Percentiles rank a stretch among this genome's conserved stretches.
These are phyloP conservation scores for Lepidotrigona ventralis DNA, from an alignment of 1,140 invertebrate genomes.

Conservation along the genomic window DNA sequence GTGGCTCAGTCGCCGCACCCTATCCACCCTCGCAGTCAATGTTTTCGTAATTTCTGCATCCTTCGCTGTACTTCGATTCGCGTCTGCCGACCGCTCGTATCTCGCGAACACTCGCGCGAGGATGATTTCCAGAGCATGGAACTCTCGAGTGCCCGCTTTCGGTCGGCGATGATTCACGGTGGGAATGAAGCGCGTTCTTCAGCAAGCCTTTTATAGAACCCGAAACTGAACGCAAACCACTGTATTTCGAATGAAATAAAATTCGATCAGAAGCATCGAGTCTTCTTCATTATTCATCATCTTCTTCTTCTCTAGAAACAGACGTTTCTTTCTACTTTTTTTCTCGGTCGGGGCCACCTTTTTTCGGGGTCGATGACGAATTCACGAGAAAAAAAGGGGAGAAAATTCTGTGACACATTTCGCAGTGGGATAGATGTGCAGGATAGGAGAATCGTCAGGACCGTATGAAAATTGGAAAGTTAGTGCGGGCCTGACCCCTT, in stretches of 20 bases:
- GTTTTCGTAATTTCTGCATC: too few species aligned
- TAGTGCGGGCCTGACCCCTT: conserved; percentile 20
- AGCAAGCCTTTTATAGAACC: conserved; percentile 16
- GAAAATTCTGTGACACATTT: not conserved
- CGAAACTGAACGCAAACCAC: not conserved
- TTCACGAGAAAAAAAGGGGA: conserved; percentile 32
- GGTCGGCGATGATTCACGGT: conserved; percentile 28
- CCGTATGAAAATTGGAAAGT: conserved; percentile 48
- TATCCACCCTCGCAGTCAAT: too few species aligned
- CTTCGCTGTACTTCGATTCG: too few species aligned
- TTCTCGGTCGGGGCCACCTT: too few species aligned
- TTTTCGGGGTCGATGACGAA: conserved; percentile 60
- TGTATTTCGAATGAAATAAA: too few species aligned
- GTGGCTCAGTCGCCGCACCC: too few species aligned
- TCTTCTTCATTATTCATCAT: not conserved
- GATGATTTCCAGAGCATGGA: not conserved
- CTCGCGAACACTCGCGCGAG: not conserved
- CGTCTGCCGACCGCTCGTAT: too few species aligned
- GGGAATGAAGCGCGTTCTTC: conserved; percentile 1
- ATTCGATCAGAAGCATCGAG: not conserved
- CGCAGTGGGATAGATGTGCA: conserved; percentile 19
- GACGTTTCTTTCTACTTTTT: not conserved
- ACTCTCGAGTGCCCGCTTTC: not conserved
- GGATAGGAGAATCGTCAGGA: conserved; percentile 19
- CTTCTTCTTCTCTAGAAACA: conserved; percentile 2